These are phyloP conservation scores for Linnaemya tessellans DNA, from an alignment of 2,888 invertebrate species.

Conservation along the genomic window DNA sequence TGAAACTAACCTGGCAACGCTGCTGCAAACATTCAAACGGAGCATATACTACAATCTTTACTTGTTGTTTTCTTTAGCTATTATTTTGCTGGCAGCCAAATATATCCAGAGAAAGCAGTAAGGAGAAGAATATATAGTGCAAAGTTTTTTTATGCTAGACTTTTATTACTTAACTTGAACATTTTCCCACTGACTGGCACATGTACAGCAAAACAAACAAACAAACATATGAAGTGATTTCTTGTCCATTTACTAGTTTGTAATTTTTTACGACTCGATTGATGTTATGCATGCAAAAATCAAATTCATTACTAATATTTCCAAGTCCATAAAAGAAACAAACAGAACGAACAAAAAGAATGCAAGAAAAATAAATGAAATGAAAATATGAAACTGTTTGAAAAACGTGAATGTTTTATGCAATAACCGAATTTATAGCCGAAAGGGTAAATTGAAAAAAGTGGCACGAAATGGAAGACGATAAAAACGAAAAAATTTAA, in stretches of 20 bases:
- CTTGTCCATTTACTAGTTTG: constrained; percentile 51
- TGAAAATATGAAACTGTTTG: constrained; percentile 53
- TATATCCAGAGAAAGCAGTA: background rate
- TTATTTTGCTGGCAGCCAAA: constrained; percentile 6
- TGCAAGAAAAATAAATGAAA: background rate
- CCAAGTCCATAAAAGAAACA: constrained; percentile 23
- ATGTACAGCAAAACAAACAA: constrained; percentile 39
- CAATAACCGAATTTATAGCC: constrained; percentile 62
- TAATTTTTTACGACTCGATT: constrained; percentile 55
- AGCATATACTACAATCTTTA: background rate
- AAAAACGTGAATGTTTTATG: constrained; percentile 66
- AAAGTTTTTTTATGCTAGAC: background rate
- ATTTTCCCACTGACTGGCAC: background rate
- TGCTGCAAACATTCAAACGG: background rate
- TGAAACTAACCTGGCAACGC: background rate
- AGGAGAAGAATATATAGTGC: background rate
- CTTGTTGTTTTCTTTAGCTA: background rate
- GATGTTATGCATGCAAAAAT: constrained; percentile 61
- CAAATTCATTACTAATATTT: constrained; percentile 50
- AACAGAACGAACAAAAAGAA: background rate
- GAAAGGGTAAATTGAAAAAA: constrained; percentile 45
- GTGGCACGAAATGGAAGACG: constrained; percentile 21
- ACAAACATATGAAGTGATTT: constrained; percentile 61
- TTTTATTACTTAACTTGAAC: background rate
- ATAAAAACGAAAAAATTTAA: background rate